Evolutionary conservation across 53 echinoderm and acorn worm genomes (phyloP).

Genomic region (Stichopus horrens): DNA sequence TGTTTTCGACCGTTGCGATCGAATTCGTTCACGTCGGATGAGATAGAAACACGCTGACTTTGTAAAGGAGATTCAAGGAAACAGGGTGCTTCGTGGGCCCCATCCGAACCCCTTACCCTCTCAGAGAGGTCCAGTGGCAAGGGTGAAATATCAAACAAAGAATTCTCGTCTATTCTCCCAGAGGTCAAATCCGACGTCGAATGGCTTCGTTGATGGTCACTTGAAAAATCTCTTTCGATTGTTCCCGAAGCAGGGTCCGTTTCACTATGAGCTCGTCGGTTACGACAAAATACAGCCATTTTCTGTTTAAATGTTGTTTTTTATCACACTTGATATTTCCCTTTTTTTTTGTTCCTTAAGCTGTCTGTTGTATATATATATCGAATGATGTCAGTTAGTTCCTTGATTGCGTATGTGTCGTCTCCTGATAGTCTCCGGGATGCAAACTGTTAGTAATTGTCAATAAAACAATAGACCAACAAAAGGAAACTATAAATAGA

Average conservation of each 20-base stretch:
- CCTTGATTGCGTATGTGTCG: no score
- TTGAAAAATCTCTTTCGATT: not conserved
- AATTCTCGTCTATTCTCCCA: conserved; percentile 6
- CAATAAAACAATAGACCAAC: no score
- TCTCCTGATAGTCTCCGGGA: no score
- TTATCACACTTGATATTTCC: not conserved
- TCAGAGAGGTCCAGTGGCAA: not conserved
- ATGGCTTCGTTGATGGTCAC: conserved; percentile 3
- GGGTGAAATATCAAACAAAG: conserved; percentile 21
- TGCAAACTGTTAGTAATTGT: no score
- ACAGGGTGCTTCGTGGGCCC: not conserved
- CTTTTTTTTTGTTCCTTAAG: no score
- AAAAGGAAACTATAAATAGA: no score
- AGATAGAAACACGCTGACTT: not conserved
- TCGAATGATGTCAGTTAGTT: no score
- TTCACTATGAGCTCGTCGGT: conserved; percentile 22
- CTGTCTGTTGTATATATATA: no score
- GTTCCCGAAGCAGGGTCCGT: not conserved
- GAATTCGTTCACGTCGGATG: not conserved
- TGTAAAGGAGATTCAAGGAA: not conserved
- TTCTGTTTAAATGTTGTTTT: not conserved
- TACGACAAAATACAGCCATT: conserved; percentile 6
- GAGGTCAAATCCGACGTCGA: conserved; percentile 22
- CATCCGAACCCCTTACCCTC: not conserved
- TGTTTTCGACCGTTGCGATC: not conserved